These are phyloP conservation scores for Drosophila vallismaia DNA, from an alignment of 2,888 invertebrate genomes.

Conservation along the genomic window DNA sequence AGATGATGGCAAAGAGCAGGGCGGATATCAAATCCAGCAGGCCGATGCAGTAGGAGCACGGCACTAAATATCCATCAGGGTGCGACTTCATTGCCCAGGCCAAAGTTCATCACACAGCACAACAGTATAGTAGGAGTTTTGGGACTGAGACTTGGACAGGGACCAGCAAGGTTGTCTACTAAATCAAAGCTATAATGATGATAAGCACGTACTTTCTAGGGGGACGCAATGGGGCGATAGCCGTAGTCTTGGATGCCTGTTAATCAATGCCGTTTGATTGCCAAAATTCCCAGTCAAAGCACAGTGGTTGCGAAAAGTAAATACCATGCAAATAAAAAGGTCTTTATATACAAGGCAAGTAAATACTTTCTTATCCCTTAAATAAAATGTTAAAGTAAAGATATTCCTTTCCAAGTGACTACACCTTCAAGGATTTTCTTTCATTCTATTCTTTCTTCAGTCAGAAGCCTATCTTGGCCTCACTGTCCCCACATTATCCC, in stretches of 20 bases:
- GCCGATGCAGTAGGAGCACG: slow-evolving; percentile 70
- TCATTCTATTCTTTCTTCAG: neutral
- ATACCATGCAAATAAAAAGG: neutral
- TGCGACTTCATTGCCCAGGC: slow-evolving; percentile 7
- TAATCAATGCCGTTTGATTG: slow-evolving; percentile 74
- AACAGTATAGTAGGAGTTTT: slow-evolving; percentile 2
- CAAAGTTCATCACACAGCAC: slow-evolving; percentile 35
- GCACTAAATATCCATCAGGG: slow-evolving; percentile 61
- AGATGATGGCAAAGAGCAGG: slow-evolving; percentile 62
- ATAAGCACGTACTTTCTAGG: slow-evolving; percentile 70
- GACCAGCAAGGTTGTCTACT: slow-evolving; percentile 52
- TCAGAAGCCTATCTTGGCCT: neutral
- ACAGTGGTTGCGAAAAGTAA: slow-evolving; percentile 47
- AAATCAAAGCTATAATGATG: slow-evolving; percentile 77
- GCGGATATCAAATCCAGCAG: slow-evolving; percentile 63
- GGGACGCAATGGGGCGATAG: neutral
- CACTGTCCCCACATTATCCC: slow-evolving; percentile 1
- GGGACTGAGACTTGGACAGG: slow-evolving; percentile 5
- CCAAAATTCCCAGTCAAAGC: slow-evolving; percentile 31
- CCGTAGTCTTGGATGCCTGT: slow-evolving; percentile 40
- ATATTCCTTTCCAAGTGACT: no score
- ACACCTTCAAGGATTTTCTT: no score
- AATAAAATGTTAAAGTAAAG: no score
- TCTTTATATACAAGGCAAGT: no score
- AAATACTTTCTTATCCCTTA: no score